These are phyloP conservation scores for Chaitophorus viminalis DNA, from an alignment of 2,888 invertebrate genomes.

Conservation along the genomic window DNA sequence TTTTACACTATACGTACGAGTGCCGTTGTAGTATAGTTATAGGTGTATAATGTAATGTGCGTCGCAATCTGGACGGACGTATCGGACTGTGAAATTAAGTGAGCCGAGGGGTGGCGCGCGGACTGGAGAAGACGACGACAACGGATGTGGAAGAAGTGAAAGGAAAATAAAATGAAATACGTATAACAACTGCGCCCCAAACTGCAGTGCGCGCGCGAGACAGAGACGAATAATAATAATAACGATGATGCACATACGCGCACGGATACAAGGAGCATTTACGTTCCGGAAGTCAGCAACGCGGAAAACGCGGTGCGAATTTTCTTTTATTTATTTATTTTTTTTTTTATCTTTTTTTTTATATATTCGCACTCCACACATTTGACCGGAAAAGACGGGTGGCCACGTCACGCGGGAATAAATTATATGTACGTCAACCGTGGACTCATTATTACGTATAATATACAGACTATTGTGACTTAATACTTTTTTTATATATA, in stretches of 20 bases:
- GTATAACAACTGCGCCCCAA: too few relatives aligned
- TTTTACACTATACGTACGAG: too few relatives aligned
- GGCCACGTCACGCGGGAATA: background rate
- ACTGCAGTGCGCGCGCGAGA: background rate
- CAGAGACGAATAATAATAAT: background rate
- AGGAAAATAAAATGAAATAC: background rate
- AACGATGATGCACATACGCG: background rate
- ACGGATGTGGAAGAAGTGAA: background rate
- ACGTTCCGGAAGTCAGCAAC: background rate
- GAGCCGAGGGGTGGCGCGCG: background rate
- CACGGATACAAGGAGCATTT: background rate
- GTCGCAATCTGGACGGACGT: constrained; percentile 9
- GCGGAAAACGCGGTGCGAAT: constrained; percentile 16
- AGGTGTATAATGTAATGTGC: background rate
- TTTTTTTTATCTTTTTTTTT: too few relatives aligned
- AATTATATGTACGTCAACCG: background rate
- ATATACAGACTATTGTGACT: too few relatives aligned
- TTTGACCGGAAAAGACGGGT: background rate
- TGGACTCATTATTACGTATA: too few relatives aligned
- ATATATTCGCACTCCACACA: background rate
- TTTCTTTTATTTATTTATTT: background rate
- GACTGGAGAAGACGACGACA: too few relatives aligned
- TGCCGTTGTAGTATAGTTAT: too few relatives aligned
- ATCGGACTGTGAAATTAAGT: constrained; percentile 53
- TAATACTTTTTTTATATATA: too few relatives aligned